Percentiles rank a stretch among this genome's conserved stretches.
phyloP scores from a whole-genome alignment of 92 coral and sea anemone species.

The Umimayanthus kanabou region DNA sequence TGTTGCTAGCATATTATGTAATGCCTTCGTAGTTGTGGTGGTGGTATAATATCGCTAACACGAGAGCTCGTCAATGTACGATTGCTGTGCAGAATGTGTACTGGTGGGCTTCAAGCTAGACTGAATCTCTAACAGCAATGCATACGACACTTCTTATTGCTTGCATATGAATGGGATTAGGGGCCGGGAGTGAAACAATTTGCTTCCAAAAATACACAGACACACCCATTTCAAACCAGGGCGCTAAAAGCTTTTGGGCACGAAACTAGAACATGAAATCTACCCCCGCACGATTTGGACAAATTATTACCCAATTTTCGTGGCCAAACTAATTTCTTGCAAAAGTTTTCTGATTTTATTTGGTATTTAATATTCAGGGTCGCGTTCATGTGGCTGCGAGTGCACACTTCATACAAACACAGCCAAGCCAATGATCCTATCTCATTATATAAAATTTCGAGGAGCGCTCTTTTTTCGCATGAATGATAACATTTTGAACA shows the following conservation, averaged over 20 bases:
- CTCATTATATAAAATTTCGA: background rate
- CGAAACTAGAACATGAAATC: background rate
- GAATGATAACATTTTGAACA: constrained; percentile 20
- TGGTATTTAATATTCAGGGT: background rate
- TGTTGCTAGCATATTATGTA: constrained; percentile 23
- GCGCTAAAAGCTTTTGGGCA: constrained; percentile 6
- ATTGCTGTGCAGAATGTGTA: background rate
- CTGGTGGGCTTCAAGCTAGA: background rate
- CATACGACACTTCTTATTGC: constrained; percentile 24
- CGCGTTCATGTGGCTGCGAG: background rate
- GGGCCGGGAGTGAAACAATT: constrained; percentile 45
- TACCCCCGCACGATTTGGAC: background rate
- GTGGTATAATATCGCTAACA: background rate
- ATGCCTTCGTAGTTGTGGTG: background rate
- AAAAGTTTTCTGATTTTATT: background rate
- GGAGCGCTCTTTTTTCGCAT: background rate
- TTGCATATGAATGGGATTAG: constrained; percentile 72
- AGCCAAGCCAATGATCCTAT: background rate
- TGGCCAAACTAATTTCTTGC: background rate
- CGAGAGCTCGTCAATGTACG: background rate
- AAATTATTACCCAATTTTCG: background rate
- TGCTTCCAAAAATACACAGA: constrained; percentile 52
- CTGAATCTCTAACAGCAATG: constrained; percentile 20
- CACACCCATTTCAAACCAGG: constrained; percentile 51
- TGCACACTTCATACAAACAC: background rate